Evolutionary conservation across 2,113 vertebrate genomes (phyloP).

Genomic region (Phocoena phocoena): DNA sequence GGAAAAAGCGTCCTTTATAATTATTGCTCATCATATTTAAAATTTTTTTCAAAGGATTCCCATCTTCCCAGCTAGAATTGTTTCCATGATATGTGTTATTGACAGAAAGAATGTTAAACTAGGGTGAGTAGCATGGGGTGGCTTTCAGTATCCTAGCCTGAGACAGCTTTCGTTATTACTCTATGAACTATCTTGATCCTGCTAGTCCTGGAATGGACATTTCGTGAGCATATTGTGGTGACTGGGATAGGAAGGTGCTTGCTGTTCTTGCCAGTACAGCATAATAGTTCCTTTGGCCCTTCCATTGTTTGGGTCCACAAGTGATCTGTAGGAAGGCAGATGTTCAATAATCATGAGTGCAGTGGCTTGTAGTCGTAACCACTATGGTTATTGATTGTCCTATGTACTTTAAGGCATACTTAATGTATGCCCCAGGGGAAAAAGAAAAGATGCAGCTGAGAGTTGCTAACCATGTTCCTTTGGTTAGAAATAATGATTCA

Average conservation of each 20-base stretch:
- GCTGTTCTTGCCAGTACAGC: slow-evolving; percentile 59
- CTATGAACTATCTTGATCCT: slow-evolving; percentile 36
- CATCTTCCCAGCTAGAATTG: slow-evolving; percentile 31
- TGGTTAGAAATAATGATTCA: slow-evolving; percentile 61
- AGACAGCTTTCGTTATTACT: slow-evolving; percentile 49
- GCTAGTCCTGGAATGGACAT: slow-evolving; percentile 25
- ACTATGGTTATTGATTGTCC: slow-evolving; percentile 64
- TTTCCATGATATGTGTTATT: background rate
- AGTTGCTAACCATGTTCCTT: slow-evolving; percentile 56
- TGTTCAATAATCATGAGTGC: slow-evolving; percentile 65
- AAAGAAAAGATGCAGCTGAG: slow-evolving; percentile 56
- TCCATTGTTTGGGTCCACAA: slow-evolving; percentile 40
- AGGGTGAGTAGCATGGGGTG: slow-evolving; percentile 11
- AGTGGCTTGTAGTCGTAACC: slow-evolving; percentile 60
- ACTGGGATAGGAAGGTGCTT: slow-evolving; percentile 47
- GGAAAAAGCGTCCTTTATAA: slow-evolving; percentile 53
- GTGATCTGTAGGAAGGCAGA: slow-evolving; percentile 56
- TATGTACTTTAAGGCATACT: slow-evolving; percentile 65
- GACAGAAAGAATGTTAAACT: slow-evolving; percentile 43
- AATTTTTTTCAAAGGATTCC: background rate
- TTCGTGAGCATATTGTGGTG: slow-evolving; percentile 21
- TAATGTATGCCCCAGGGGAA: background rate
- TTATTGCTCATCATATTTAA: slow-evolving; percentile 53
- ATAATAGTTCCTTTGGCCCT: slow-evolving; percentile 48
- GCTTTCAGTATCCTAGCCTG: slow-evolving; percentile 47